Percentiles rank a stretch among this genome's conserved stretches.
These are phyloP conservation scores for Holocentrus rufus DNA, from an alignment of 2,797 vertebrate genomes.

Conservation along the genomic window DNA sequence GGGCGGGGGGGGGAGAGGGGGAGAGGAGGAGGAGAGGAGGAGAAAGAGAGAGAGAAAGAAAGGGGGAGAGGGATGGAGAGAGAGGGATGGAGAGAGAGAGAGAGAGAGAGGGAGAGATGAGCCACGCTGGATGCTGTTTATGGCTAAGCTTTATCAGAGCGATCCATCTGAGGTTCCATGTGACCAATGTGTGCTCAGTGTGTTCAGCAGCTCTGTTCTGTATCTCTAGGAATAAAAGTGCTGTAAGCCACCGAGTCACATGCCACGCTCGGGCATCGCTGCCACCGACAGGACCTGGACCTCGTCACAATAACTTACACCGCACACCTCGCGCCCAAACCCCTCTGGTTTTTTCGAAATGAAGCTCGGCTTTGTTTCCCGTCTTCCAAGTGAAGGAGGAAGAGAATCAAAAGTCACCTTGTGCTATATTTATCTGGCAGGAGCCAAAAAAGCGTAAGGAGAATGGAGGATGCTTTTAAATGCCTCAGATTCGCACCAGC, in stretches of 20 bases:
- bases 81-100: neutral
- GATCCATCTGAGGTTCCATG: constrained; percentile 81
- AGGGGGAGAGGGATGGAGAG: neutral
- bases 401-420: constrained; percentile 77
- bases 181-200: constrained; percentile 77
- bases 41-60: constrained; percentile 37
- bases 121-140: constrained; percentile 71
- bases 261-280: constrained; percentile 60
- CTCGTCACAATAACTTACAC: constrained; percentile 75
- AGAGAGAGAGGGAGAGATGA: constrained; percentile 39
- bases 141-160: constrained; percentile 81
- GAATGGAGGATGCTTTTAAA: constrained; percentile 72
- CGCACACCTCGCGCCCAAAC: constrained; percentile 58
- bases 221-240: constrained; percentile 71
- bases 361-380: constrained; percentile 63
- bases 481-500: constrained; percentile 66
- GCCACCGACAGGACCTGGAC: constrained; percentile 61
- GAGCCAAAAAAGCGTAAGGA: constrained; percentile 62
- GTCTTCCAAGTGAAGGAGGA: constrained; percentile 55
- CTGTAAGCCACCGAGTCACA: constrained; percentile 63
- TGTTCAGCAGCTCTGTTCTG: constrained; percentile 66
- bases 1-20: constrained; percentile 29
- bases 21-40: constrained; percentile 50
- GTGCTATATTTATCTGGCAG: constrained; percentile 79
- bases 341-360: constrained; percentile 47